These are phyloP conservation scores for Drosophila arawakana DNA, from an alignment of 1,140 invertebrate species.

Conservation along the genomic window DNA sequence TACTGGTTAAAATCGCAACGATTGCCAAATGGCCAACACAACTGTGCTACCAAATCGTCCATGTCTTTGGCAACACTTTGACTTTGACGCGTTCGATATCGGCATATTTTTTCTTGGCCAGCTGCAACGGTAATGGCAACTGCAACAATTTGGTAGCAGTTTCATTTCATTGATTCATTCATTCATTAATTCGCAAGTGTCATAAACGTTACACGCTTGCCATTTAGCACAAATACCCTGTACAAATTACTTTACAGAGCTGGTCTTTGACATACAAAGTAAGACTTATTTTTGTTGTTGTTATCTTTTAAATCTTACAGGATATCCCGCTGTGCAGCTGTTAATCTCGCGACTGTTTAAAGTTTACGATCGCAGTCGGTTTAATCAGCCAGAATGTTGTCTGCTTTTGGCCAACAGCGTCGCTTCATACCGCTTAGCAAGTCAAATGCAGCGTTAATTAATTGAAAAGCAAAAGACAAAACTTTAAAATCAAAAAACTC, in stretches of 20 bases:
- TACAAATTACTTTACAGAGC: neutral
- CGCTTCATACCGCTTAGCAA: conserved; percentile 51
- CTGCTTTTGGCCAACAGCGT: neutral
- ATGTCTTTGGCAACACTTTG: conserved; percentile 36
- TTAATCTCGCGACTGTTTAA: neutral
- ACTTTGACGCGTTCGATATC: conserved; percentile 19
- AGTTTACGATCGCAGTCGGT: conserved; percentile 31
- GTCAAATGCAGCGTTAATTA: conserved; percentile 63
- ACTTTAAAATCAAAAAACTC: no score
- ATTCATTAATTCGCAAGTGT: conserved; percentile 55
- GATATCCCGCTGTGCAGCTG: conserved; percentile 2
- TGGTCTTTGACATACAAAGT: neutral
- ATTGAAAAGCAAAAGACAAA: conserved; percentile 44
- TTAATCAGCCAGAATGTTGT: conserved; percentile 42
- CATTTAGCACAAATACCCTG: conserved; percentile 15
- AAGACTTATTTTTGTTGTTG: no score
- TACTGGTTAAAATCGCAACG: conserved; percentile 29
- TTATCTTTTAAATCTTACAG: neutral
- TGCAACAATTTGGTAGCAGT: conserved; percentile 15
- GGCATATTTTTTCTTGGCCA: conserved; percentile 26
- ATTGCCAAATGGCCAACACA: conserved; percentile 60
- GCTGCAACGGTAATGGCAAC: conserved; percentile 7
- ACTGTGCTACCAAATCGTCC: conserved; percentile 12
- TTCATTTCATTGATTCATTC: conserved; percentile 59
- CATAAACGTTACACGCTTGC: conserved; percentile 55